Evolutionary conservation across 2,888 invertebrate genomes (phyloP), one percentile per base, ranked within the genome.

Genomic region (Panzeria rudis): DNA sequence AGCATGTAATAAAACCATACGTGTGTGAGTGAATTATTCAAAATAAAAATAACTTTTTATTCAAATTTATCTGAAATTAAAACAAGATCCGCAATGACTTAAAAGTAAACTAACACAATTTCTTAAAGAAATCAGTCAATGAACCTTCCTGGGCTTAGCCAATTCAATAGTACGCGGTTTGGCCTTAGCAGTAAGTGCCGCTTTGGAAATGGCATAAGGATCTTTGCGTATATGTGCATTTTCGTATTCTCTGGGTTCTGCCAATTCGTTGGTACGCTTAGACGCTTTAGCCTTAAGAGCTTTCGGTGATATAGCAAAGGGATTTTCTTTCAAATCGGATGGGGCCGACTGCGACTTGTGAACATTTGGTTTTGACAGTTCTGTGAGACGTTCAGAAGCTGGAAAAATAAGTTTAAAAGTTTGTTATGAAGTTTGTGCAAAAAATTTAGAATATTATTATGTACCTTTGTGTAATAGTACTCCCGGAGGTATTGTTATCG

Each of bases 211-310:
- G 7, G 90, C 89, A 82, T 91, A 93, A 0, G 94, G 92, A 90
- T 94, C 92, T 29, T 91, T 92, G 77, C 91, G 90, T 35, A 93
- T 90, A 76, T 93, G 93, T 1, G 88, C 89, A 9, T 93, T 92
- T 44, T 91, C 87, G 88, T 92, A 88, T 87, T 93, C 90, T 77
- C 89, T 92, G 2, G 94, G 94, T 86, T 93, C 92, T 0, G 94
- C 93, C 72, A 94, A 87, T 86, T 93, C 93, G 32, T 91, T 87
- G 50, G 93, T 93, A 81, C 94, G 92, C 1, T 91, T 87, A 1
- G 93, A 90, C 8, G 93, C 87, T 84, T 93, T 93, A 78, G 93
- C 93, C 85, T 93, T 94, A n/a, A 94, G 89, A 0, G 94, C 94
- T 77, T 92, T 92, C 13, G 92, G 92, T 0, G 93, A 91, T 23